Conservation (phyloP, 2,113 vertebrate species). For the Thryonomys swinderianus region DNA sequence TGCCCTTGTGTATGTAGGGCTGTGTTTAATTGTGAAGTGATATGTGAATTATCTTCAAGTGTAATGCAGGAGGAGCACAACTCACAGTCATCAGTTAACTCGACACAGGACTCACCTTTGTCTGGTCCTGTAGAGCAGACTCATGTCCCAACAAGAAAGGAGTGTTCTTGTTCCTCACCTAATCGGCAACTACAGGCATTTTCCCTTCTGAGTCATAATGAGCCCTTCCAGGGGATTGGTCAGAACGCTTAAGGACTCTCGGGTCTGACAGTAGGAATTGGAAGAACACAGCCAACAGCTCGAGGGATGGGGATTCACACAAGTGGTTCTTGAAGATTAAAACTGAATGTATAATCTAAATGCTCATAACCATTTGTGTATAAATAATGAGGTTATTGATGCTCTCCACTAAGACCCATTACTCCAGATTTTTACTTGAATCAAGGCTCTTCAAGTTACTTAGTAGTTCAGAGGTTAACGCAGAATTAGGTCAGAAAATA, state of each 20-base stretch:
- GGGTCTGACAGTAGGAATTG: neutral
- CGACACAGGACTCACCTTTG: neutral
- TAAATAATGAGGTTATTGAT: neutral
- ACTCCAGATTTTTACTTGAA: neutral
- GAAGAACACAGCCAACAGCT: neutral
- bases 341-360: neutral
- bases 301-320: neutral
- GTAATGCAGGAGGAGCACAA: neutral
- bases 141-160: neutral
- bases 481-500: neutral
- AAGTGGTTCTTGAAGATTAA: neutral
- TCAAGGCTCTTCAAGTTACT: neutral
- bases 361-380: neutral
- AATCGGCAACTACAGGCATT: neutral
- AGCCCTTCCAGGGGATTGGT: neutral
- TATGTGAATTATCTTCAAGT: rapidly evolving
- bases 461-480: neutral
- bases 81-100: neutral
- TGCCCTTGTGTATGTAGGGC: neutral
- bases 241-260: neutral
- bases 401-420: neutral
- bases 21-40: neutral
- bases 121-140: neutral
- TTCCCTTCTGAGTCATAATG: neutral
- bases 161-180: neutral